Base-by-base conservation (phyloP, 2,113 vertebrate species). In the Tichodroma muraria region DNA sequence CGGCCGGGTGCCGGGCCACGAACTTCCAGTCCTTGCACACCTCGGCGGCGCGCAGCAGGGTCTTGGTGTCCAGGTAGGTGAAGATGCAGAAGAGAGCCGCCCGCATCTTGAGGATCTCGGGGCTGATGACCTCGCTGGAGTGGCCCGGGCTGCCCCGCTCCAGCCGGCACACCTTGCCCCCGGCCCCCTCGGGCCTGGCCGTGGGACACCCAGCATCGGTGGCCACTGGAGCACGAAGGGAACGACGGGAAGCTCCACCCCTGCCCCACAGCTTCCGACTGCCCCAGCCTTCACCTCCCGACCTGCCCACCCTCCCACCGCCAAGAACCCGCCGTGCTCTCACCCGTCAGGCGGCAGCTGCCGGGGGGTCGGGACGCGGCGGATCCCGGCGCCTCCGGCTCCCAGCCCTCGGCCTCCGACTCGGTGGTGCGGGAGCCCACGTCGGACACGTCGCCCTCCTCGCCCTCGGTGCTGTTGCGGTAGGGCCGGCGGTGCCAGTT, bases 21-120 rank as follows among this genome's bases (percentile, higher is more conserved):
- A 99, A 99, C 91, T 98, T 99, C 99, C 99, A 99, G 97, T 99
- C 99, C 25, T 98, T 98, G 97, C 98, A 99, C 86, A 99, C 99
- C 97, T 99, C 99, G 0, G 99, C 99, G 0, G 98, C 98, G 22
- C 98, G 97, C 92, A 99, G 98, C 86, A 99, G 97, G 2, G 99
- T 99, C 97, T 98, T 98, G 16, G 99, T 99, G 94, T 99, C 99
- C 97, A 99, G 96, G 97, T 99, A 99, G 89, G 99, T 99, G 97
- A 99, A 99, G 98, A 99, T 99, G 94, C 99, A 99, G 97, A 99
- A 99, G 13, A 99, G 98, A 13, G 99, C 99, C 0, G 99, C 99
- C 12, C 99, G 94, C 98, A 99, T 99, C 98, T 99, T 99, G 95
- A 99, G 98, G 92, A 99, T 98, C 97, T 99, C 99, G 0, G 99